These are phyloP conservation scores for Polydesmus complanatus DNA, from an alignment of 2,888 invertebrate genomes.

Conservation along the genomic window DNA sequence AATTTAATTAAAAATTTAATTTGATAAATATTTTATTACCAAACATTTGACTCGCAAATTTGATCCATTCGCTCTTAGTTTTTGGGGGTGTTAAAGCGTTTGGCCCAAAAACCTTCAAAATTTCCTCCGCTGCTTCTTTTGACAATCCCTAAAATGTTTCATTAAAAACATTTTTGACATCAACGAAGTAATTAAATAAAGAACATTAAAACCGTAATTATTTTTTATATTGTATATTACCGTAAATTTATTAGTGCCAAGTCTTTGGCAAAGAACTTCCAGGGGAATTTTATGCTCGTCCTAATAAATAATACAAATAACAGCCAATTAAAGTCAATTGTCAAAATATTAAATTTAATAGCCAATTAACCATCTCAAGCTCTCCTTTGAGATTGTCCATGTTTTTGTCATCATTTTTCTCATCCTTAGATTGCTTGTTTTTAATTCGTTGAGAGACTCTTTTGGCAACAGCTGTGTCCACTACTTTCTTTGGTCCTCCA, in stretches of 20 bases:
- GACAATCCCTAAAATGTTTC: conserved; percentile 73
- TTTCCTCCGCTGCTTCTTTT: conserved; percentile 89
- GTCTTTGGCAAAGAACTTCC: conserved; percentile 90
- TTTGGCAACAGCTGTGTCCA: neutral
- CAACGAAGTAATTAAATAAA: neutral
- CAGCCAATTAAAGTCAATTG: neutral
- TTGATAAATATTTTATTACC: too few relatives aligned
- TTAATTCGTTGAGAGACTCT: conserved; percentile 4
- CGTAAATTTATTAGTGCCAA: conserved; percentile 92
- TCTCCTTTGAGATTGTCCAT: conserved; percentile 12
- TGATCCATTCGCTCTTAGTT: conserved; percentile 97
- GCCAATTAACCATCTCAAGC: conserved; percentile 14
- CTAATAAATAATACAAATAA: conserved; percentile 2
- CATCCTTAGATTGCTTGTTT: neutral
- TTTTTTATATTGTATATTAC: conserved; percentile 45
- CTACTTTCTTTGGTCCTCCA: neutral
- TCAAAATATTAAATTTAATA: neutral
- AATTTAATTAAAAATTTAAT: too few relatives aligned
- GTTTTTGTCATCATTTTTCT: conserved; percentile 4
- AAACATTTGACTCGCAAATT: conserved; percentile 97
- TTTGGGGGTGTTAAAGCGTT: conserved; percentile 93
- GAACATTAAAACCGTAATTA: neutral
- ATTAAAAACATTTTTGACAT: conserved; percentile 1
- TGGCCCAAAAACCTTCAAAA: conserved; percentile 86
- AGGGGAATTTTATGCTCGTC: conserved; percentile 96